Conservation (phyloP, 1,140 invertebrate genomes). For the Cardiocondyla obscurior region DNA sequence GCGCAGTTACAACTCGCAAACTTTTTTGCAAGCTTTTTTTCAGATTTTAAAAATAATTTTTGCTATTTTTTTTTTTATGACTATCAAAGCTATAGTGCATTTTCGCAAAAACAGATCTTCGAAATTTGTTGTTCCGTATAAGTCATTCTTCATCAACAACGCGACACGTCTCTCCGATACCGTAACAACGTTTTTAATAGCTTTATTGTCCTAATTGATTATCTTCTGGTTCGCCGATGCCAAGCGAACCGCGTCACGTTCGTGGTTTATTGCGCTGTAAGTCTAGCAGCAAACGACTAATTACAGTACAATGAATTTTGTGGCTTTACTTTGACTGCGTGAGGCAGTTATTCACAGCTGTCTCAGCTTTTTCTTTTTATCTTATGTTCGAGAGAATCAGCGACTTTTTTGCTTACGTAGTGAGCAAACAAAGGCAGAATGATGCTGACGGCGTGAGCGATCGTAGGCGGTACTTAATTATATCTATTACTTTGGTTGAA, state of each 20-base stretch:
- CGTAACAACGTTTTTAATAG: slow-evolving; percentile 72
- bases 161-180: slow-evolving; percentile 38
- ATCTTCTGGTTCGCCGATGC: slow-evolving; percentile 58
- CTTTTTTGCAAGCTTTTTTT: not conserved
- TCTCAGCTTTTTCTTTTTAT: not conserved
- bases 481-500: too few relatives aligned
- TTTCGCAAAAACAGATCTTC: not conserved
- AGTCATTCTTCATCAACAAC: slow-evolving; percentile 9
- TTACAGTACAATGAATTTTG: slow-evolving; percentile 1
- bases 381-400: not conserved
- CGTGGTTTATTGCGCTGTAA: slow-evolving; percentile 35
- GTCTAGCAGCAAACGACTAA: slow-evolving; percentile 26
- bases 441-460: too few relatives aligned
- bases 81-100: not conserved
- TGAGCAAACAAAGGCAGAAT: too few relatives aligned
- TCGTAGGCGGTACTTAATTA: too few relatives aligned
- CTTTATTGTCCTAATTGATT: slow-evolving; percentile 72
- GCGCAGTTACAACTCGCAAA: not conserved
- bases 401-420: not conserved
- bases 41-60: not conserved
- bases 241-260: slow-evolving; percentile 18
- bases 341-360: not conserved
- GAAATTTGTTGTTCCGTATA: not conserved
- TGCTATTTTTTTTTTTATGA: not conserved
- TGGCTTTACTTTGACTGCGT: not conserved